Conservation (phyloP, 2,113 vertebrate species). For the Maccullochella peelii region DNA sequence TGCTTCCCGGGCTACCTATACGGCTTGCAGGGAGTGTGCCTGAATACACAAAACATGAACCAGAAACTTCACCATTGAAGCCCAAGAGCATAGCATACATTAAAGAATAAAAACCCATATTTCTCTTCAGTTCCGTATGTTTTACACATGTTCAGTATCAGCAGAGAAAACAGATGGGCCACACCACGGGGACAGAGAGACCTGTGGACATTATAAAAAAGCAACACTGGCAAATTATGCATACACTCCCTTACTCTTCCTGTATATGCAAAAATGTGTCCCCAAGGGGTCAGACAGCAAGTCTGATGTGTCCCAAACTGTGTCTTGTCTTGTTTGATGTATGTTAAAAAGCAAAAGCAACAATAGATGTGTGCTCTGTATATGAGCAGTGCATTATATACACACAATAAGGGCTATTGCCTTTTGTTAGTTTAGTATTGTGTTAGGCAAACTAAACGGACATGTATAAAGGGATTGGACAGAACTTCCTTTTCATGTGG, state of each 20-base stretch:
- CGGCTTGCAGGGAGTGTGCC: conserved; percentile 20
- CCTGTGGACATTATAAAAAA: conserved; percentile 71
- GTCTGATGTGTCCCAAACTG: conserved; percentile 59
- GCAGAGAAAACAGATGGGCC: conserved; percentile 75
- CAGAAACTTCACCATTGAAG: conserved; percentile 77
- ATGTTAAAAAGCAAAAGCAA: conserved; percentile 65
- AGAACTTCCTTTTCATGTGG: conserved; percentile 82
- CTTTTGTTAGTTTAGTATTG: conserved; percentile 74
- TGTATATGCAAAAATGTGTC: conserved; percentile 70
- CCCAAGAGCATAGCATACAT: conserved; percentile 74
- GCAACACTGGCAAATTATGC: conserved; percentile 75
- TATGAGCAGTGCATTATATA: conserved; percentile 70
- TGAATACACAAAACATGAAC: conserved; percentile 71
- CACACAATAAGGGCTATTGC: conserved; percentile 68
- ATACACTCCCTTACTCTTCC: conserved; percentile 43
- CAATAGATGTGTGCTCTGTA: conserved; percentile 61
- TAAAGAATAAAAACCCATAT: conserved; percentile 66
- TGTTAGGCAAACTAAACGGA: conserved; percentile 73
- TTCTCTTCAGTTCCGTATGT: conserved; percentile 54
- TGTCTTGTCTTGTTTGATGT: conserved; percentile 71
- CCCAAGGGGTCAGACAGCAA: conserved; percentile 68
- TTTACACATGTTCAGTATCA: conserved; percentile 74
- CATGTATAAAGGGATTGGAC: conserved; percentile 81
- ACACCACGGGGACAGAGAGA: conserved; percentile 68
- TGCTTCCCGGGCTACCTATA: conserved; percentile 33